Evolutionary conservation across 2,888 invertebrate genomes (phyloP).

Genomic region (Acronicta psi): DNA sequence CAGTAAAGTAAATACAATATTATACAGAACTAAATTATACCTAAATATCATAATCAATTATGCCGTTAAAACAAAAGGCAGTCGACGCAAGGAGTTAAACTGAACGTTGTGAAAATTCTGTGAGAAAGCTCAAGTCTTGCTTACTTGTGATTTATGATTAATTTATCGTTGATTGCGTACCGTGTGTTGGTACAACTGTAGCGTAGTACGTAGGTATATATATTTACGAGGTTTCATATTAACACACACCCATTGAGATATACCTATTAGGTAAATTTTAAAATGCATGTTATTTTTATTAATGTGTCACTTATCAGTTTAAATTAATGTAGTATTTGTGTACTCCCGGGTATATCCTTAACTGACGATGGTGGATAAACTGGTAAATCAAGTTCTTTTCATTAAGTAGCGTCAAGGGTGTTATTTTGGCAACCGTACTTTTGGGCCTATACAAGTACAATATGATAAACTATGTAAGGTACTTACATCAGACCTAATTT

Average conservation of each 20-base stretch:
- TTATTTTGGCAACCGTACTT: conserved; percentile 27
- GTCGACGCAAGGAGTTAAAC: conserved; percentile 9
- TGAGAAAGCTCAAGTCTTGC: conserved; percentile 36
- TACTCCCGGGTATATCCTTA: background rate
- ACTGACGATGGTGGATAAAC: conserved; percentile 24
- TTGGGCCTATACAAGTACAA: conserved; percentile 14
- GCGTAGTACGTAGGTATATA: conserved; percentile 22
- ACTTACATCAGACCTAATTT: conserved; percentile 41
- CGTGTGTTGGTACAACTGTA: conserved; percentile 26
- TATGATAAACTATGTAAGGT: conserved; percentile 7
- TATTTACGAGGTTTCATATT: conserved; percentile 11
- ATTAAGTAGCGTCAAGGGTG: conserved; percentile 43
- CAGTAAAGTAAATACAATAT: no score
- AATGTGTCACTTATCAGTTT: no score
- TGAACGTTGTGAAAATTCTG: conserved; percentile 39
- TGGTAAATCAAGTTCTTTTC: conserved; percentile 31
- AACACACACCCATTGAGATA: no score
- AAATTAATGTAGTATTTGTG: no score
- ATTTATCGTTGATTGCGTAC: conserved; percentile 42
- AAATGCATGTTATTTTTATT: no score
- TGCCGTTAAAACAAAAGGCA: background rate
- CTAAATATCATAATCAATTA: background rate
- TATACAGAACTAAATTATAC: no score
- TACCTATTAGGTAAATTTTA: no score
- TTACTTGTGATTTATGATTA: conserved; percentile 44